Conservation (phyloP, 1,140 invertebrate genomes). For the Coenobita brevimanus region DNA sequence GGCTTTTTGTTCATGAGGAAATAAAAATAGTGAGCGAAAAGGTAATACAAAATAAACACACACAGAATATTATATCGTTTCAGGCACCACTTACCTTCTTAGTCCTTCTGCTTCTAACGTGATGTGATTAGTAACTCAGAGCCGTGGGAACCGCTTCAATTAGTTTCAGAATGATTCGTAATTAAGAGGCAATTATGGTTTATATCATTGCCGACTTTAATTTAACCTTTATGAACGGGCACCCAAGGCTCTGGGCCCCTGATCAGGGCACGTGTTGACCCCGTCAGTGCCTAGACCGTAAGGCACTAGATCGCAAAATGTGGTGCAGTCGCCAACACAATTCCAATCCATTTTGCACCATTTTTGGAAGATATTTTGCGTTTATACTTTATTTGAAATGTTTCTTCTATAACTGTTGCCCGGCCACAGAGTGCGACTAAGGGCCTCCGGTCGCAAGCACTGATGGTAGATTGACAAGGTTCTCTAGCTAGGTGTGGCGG, state of each 20-base stretch:
- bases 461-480: slow-evolving; percentile 6
- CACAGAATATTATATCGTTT: slow-evolving; percentile 14
- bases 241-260: slow-evolving; percentile 40
- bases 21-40: neutral
- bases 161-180: slow-evolving; percentile 7
- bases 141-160: slow-evolving; percentile 36
- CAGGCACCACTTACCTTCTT: slow-evolving; percentile 27
- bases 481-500: too few relatives aligned
- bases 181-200: neutral
- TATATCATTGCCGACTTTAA: neutral
- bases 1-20: slow-evolving; percentile 4
- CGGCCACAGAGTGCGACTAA: slow-evolving; percentile 24
- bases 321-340: neutral
- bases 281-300: slow-evolving; percentile 30
- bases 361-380: too few relatives aligned
- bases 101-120: neutral
- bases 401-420: neutral
- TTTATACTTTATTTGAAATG: too few relatives aligned
- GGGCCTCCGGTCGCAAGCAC: neutral
- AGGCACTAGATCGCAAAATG: slow-evolving; percentile 45
- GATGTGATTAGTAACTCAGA: slow-evolving; percentile 25
- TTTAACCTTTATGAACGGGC: slow-evolving; percentile 40
- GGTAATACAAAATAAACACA: slow-evolving; percentile 1
- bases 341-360: too few relatives aligned
- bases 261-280: slow-evolving; percentile 22